These are phyloP conservation scores for Drosophila nigromelanica DNA, from an alignment of 1,140 invertebrate genomes.

Conservation along the genomic window DNA sequence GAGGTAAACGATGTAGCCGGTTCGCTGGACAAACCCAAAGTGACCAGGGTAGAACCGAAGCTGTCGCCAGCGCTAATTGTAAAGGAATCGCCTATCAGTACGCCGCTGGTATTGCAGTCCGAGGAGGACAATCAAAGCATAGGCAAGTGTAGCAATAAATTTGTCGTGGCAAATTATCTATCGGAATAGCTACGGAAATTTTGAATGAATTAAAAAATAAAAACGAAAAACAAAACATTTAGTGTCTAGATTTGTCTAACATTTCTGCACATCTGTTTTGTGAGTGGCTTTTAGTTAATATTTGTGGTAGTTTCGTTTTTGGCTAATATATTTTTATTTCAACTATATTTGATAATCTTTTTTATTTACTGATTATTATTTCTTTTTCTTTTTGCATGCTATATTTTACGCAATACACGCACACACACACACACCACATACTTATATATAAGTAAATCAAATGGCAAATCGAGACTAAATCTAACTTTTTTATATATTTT, in stretches of 20 bases:
- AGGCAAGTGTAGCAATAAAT: constrained; percentile 55
- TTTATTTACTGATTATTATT: constrained; percentile 52
- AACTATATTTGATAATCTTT: constrained; percentile 28
- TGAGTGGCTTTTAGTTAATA: constrained; percentile 10
- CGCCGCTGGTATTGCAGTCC: constrained; percentile 10
- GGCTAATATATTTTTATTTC: constrained; percentile 16
- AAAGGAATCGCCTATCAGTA: constrained; percentile 51
- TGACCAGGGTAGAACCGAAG: constrained; percentile 28
- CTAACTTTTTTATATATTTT: constrained; percentile 72
- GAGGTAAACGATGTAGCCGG: constrained; percentile 80
- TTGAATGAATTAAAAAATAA: neutral
- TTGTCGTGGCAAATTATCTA: constrained; percentile 18
- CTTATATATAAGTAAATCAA: constrained; percentile 24
- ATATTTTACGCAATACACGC: constrained; percentile 16
- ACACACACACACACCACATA: constrained; percentile 37
- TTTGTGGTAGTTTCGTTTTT: constrained; percentile 20
- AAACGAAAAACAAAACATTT: neutral
- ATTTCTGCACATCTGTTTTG: constrained; percentile 9
- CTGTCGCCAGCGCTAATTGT: constrained; percentile 69
- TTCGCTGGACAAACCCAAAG: constrained; percentile 57
- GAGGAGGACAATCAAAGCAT: constrained; percentile 78
- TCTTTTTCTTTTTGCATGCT: constrained; percentile 68
- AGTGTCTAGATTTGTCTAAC: constrained; percentile 20
- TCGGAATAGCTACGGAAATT: constrained; percentile 4
- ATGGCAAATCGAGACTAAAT: constrained; percentile 55